Conservation (phyloP, 1,140 invertebrate species). For the Frieseomelitta varia region DNA sequence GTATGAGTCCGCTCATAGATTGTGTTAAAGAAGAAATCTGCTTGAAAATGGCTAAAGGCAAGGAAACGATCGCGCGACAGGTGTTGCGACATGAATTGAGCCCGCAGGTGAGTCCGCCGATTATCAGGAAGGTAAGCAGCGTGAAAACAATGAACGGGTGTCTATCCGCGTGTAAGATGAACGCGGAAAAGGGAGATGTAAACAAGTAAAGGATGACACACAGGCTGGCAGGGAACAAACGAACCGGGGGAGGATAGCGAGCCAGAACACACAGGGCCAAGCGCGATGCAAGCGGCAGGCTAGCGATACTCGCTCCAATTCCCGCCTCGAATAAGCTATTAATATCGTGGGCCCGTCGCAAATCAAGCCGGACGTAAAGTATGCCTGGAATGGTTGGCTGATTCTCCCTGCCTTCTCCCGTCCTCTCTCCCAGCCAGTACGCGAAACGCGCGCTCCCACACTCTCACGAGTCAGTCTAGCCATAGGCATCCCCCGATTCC, state of each 20-base stretch:
- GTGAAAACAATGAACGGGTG: constrained; percentile 4
- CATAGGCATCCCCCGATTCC: not conserved
- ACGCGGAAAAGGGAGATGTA: constrained; percentile 30
- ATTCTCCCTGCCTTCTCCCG: constrained; percentile 44
- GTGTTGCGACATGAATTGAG: not conserved
- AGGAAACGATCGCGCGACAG: not conserved
- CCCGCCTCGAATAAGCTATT: constrained; percentile 71
- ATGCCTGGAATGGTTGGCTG: constrained; percentile 64
- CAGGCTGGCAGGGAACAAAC: not conserved
- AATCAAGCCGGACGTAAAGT: constrained; percentile 72
- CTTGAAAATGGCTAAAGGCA: not conserved
- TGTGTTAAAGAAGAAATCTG: not conserved
- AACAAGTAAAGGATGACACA: constrained; percentile 37
- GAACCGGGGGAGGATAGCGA: not conserved
- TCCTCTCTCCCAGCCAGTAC: not conserved
- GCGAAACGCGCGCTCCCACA: constrained; percentile 22
- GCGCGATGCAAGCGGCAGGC: constrained; percentile 22
- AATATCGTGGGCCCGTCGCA: constrained; percentile 67
- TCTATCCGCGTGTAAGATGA: too few species aligned
- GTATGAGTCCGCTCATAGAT: too few species aligned
- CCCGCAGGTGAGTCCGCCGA: not conserved
- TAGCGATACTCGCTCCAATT: constrained; percentile 65
- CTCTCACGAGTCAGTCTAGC: not conserved
- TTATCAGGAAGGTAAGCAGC: not conserved
- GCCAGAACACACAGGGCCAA: constrained; percentile 27